These are phyloP conservation scores for Heptranchias perlo DNA, from an alignment of 2,113 vertebrate genomes.

Conservation along the genomic window DNA sequence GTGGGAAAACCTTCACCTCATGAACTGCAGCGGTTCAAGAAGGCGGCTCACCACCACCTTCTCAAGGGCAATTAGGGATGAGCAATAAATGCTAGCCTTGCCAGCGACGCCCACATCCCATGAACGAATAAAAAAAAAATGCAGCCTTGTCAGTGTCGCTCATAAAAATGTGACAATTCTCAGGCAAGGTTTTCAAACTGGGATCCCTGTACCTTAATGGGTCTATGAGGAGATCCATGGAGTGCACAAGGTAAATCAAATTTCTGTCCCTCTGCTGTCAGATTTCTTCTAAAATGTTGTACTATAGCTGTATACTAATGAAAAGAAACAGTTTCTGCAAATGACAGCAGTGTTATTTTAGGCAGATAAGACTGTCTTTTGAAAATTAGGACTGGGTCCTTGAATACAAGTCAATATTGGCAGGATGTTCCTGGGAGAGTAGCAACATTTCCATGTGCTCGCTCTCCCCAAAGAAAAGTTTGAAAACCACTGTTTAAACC, in stretches of 20 bases:
- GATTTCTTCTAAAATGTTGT: background rate
- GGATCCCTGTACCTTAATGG: background rate
- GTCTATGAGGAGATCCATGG: background rate
- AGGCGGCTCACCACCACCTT: too few species aligned
- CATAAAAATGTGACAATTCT: background rate
- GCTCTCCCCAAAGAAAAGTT: background rate
- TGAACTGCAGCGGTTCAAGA: too few species aligned
- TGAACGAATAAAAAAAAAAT: too few species aligned
- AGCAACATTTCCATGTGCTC: background rate
- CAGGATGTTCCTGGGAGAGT: background rate
- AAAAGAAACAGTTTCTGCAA: background rate
- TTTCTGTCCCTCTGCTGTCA: background rate
- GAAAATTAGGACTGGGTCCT: background rate
- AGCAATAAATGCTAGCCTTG: background rate
- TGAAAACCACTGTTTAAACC: background rate
- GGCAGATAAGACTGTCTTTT: background rate
- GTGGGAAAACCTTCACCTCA: too few species aligned
- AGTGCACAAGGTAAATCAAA: background rate
- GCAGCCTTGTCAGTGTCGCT: background rate
- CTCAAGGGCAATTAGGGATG: too few species aligned
- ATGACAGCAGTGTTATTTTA: background rate
- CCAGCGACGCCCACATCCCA: background rate
- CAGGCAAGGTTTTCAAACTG: background rate
- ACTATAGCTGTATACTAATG: background rate
- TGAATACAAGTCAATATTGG: background rate